These are phyloP conservation scores for Aviceda subcristata DNA, from an alignment of 2,113 vertebrate species.

Conservation along the genomic window DNA sequence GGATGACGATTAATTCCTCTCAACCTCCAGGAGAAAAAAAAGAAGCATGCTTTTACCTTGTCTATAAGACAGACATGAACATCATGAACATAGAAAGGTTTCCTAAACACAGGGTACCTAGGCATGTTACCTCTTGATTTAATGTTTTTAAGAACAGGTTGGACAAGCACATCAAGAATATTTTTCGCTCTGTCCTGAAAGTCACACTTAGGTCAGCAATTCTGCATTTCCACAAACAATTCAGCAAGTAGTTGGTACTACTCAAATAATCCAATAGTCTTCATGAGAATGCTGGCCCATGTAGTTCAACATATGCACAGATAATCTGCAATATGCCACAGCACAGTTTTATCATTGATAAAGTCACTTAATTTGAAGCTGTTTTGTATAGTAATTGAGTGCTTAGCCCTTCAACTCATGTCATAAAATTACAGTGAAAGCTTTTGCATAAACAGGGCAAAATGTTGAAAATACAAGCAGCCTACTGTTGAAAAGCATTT, in stretches of 20 bases:
- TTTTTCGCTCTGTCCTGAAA: neutral
- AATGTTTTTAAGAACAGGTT: neutral
- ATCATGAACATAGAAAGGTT: neutral
- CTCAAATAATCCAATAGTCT: neutral
- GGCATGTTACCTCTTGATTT: neutral
- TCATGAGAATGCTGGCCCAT: neutral
- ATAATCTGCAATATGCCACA: neutral
- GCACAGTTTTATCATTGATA: rapidly evolving
- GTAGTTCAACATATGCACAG: neutral
- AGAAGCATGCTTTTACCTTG: neutral
- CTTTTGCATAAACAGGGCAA: neutral
- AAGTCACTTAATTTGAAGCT: neutral
- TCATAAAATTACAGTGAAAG: neutral
- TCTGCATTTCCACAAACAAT: neutral
- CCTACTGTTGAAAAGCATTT: neutral
- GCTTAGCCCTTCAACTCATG: neutral
- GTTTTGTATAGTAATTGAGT: neutral
- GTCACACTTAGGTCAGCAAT: neutral
- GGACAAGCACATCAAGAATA: neutral
- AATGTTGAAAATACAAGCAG: neutral
- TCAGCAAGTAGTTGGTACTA: neutral
- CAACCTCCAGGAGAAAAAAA: neutral
- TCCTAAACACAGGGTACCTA: neutral
- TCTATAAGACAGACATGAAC: neutral
- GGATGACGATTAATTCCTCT: neutral